Evolutionary conservation across 2,888 invertebrate species (phyloP).

Genomic region (Agrotis clavis): DNA sequence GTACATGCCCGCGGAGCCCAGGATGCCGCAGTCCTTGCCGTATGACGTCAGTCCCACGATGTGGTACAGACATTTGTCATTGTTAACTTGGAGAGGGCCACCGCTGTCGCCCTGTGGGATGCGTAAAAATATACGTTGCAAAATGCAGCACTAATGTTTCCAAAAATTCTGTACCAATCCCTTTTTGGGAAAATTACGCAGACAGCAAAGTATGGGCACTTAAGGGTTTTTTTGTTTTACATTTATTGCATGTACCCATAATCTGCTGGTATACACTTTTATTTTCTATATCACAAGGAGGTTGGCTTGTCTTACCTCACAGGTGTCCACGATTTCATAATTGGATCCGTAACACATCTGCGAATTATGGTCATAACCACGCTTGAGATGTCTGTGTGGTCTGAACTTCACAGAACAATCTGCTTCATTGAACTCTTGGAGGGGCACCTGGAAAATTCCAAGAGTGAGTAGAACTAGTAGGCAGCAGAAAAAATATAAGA

Average conservation of each 20-base stretch:
- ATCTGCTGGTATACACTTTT: no score
- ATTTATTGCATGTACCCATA: no score
- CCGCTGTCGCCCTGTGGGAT: constrained; percentile 61
- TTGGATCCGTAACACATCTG: constrained; percentile 54
- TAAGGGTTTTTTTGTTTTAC: no score
- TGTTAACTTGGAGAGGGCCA: constrained; percentile 62
- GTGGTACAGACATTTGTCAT: constrained; percentile 84
- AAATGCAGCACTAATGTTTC: no score
- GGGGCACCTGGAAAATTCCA: constrained; percentile 26
- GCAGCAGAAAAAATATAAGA: not conserved
- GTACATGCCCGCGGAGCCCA: constrained; percentile 90
- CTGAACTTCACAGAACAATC: constrained; percentile 27
- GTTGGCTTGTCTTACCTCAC: constrained; percentile 37
- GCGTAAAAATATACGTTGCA: no score
- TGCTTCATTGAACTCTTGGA: constrained; percentile 19
- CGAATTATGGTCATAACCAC: constrained; percentile 44
- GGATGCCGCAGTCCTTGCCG: constrained; percentile 81
- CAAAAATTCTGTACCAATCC: no score
- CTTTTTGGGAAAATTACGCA: no score
- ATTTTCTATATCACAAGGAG: not conserved
- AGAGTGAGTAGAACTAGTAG: not conserved
- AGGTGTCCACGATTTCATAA: constrained; percentile 41
- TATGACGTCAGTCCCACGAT: constrained; percentile 89
- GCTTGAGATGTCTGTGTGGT: constrained; percentile 42
- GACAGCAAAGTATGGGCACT: no score